These are phyloP conservation scores for Rhyacichthys aspro DNA, from an alignment of 2,797 vertebrate genomes.

Conservation along the genomic window DNA sequence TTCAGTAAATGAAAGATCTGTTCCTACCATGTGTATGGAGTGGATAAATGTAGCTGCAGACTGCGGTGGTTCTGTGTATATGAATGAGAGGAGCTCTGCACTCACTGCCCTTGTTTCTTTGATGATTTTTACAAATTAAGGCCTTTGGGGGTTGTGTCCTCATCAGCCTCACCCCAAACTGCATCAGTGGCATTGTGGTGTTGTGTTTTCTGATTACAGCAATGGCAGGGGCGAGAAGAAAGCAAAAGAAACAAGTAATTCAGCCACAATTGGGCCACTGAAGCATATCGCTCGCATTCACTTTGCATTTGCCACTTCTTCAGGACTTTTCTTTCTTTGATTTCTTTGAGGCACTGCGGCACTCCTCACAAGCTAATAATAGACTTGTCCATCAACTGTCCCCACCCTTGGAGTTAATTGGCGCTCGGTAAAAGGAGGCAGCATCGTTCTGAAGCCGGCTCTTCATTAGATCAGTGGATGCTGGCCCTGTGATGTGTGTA, in stretches of 20 bases:
- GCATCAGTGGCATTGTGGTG: conserved; percentile 59
- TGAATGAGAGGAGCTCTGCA: not conserved
- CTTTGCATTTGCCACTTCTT: conserved; percentile 74
- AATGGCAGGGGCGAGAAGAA: conserved; percentile 17
- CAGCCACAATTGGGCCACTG: conserved; percentile 77
- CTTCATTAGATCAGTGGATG: conserved; percentile 83
- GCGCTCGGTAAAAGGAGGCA: conserved; percentile 66
- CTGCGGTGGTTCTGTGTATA: not conserved
- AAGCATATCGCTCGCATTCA: conserved; percentile 77
- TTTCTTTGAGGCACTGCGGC: conserved; percentile 74
- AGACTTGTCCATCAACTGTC: conserved; percentile 82
- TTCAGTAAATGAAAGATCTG: not conserved
- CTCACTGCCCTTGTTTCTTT: not conserved
- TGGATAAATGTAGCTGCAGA: too few relatives aligned
- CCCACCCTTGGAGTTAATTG: conserved; percentile 83
- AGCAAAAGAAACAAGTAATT: conserved; percentile 52
- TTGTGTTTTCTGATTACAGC: conserved; percentile 44
- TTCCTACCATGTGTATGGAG: too few relatives aligned
- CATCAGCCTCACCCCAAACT: conserved; percentile 47
- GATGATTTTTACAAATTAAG: conserved; percentile 5
- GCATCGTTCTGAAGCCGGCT: conserved; percentile 68
- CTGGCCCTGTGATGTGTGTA: conserved; percentile 64
- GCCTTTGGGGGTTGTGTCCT: conserved; percentile 1
- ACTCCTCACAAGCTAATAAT: conserved; percentile 79
- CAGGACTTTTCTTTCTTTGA: conserved; percentile 75